Evolutionary conservation across 1,140 invertebrate species (phyloP).

Genomic region (Tetranychus urticae): DNA sequence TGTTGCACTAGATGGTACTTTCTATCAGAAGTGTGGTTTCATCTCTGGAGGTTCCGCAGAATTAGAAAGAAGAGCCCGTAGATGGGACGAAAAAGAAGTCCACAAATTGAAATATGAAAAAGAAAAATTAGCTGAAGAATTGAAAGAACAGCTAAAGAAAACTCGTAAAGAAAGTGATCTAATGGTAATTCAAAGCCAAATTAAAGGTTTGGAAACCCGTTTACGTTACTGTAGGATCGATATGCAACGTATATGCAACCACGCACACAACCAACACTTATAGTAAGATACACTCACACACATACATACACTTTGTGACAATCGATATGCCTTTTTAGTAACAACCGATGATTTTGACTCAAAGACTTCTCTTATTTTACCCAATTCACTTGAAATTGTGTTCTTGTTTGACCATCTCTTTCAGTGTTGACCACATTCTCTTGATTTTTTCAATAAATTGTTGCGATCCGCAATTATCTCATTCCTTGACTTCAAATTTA

Average conservation of each 20-base stretch:
- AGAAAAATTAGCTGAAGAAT: conserved; percentile 32
- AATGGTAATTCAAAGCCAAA: conserved; percentile 86
- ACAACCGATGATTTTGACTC: no score
- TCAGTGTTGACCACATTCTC: no score
- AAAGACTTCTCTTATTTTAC: no score
- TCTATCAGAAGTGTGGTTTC: conserved; percentile 96
- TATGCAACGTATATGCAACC: conserved; percentile 21
- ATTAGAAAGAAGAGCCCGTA: conserved; percentile 80
- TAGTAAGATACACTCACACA: no score
- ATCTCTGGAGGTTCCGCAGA: conserved; percentile 90
- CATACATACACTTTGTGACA: no score
- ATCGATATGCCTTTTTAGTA: no score
- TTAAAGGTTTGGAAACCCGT: conserved; percentile 80
- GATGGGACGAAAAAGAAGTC: conserved; percentile 98
- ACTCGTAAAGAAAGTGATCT: conserved; percentile 92
- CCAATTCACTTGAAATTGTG: no score
- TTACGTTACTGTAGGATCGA: conserved; percentile 84
- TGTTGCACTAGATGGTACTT: conserved; percentile 89
- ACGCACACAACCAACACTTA: no score
- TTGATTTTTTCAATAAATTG: no score
- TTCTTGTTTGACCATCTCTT: no score
- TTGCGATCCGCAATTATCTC: no score
- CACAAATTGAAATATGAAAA: conserved; percentile 45
- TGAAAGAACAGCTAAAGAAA: conserved; percentile 79
- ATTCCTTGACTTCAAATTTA: no score